phyloP scores from a whole-genome alignment of 37 sponge, comb jelly and placozoan genomes.

The Theonella swinhoei region DNA sequence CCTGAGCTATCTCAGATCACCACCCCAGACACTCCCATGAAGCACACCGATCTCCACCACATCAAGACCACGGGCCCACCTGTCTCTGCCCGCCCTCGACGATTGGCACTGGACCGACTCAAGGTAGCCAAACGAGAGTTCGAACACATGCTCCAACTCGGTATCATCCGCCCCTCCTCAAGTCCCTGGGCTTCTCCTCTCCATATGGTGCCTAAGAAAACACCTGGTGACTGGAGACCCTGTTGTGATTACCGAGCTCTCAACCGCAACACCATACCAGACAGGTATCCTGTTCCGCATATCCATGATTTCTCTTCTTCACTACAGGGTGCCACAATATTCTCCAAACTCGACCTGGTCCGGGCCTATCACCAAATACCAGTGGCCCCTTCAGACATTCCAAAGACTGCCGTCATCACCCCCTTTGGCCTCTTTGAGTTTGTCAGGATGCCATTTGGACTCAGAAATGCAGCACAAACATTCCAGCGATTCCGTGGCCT shows the following conservation, averaged over 20 bases:
- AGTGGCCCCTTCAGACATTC: conserved; percentile 46
- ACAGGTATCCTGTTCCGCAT: conserved; percentile 73
- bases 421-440: too few relatives aligned
- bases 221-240: too few relatives aligned
- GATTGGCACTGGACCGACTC: conserved; percentile 66
- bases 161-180: conserved; percentile 70
- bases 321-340: conserved; percentile 56
- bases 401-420: conserved; percentile 67
- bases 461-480: conserved; percentile 58
- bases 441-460: conserved; percentile 48
- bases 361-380: too few relatives aligned
- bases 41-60: conserved; percentile 59
- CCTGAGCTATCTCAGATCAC: conserved; percentile 41
- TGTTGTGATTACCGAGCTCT: conserved; percentile 77
- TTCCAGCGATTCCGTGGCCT: conserved; percentile 68
- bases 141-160: conserved; percentile 73
- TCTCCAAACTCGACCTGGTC: conserved; percentile 71
- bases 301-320: conserved; percentile 61
- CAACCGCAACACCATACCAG: conserved; percentile 58
- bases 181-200: conserved; percentile 73
- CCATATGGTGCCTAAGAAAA: too few relatives aligned
- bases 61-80: conserved; percentile 74
- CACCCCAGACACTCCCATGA: conserved; percentile 27
- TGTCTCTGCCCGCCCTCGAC: conserved; percentile 61
- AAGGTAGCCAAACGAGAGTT: conserved; percentile 57